Base-by-base conservation (phyloP, 64 coral and sea anemone species). In the Dendronephthya gigantea region DNA sequence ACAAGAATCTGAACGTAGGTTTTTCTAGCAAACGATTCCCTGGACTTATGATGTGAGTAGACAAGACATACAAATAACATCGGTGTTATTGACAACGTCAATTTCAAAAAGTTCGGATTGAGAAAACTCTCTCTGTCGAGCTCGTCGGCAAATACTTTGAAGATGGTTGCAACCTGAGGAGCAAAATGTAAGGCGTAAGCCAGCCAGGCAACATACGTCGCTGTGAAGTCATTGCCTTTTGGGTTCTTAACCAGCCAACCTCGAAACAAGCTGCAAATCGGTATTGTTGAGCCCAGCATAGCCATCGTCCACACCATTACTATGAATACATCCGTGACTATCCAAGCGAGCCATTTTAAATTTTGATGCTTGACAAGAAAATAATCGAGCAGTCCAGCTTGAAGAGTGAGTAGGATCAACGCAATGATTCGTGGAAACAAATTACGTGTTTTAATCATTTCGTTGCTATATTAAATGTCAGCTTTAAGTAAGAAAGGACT, bases 1-100 rank as follows among this genome's bases (percentile, higher is more conserved):
- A 87, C 68, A 17, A 97, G 51, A 37, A 93, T 97, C 31, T 97
- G 91, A 87, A 97, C 87, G 68, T 97, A 97, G 32, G 87, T 84
- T 56, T 91, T 97, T 48, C 92, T 86, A 0, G 84, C 59, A 4
- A 92, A 84, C 4, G 84, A 88, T 32, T 92, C 87, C 68, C 82
- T 93, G 11, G 91, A 83, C 37, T 98, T 85, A 55, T 98, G 92
- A 33, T 98, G 95, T 16, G 95, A 92, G 49, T 89, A 98, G 0
- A 98, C 87, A 0, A 98, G 82, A 84, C 89, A 98, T 0, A 98
- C 48, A 65, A 98, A 98, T 15, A 98, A 39, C 27, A 92, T 86
- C 4, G 95, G 95, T 23, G 95, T 79, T 10, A 79, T 79, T 15
- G 72, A 79, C 15, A 97, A 86, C 39, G 84, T 83, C 90, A 98